Evolutionary conservation across 1,140 invertebrate species (phyloP).

Genomic region (Hyphantria cunea): DNA sequence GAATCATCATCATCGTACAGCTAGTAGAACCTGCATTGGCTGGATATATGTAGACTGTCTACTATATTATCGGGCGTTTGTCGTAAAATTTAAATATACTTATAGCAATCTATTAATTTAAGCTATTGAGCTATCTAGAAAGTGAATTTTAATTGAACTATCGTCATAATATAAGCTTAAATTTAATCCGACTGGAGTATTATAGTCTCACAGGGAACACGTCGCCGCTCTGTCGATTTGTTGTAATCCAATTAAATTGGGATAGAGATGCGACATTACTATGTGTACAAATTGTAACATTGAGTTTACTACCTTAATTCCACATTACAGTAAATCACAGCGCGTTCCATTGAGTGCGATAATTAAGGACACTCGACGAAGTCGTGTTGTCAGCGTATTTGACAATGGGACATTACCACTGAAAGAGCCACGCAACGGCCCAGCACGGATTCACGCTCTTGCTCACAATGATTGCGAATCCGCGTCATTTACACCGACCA

Average conservation of each 20-base stretch:
- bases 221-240: background rate
- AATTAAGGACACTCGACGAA: slow-evolving; percentile 45
- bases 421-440: slow-evolving; percentile 31
- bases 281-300: slow-evolving; percentile 8
- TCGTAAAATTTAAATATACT: too few species aligned
- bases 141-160: too few species aligned
- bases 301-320: too few species aligned
- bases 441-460: slow-evolving; percentile 40
- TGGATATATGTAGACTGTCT: too few species aligned
- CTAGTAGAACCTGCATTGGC: too few species aligned
- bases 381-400: slow-evolving; percentile 39
- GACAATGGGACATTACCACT: slow-evolving; percentile 36
- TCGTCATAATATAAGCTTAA: too few species aligned
- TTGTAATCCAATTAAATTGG: background rate
- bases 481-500: slow-evolving; percentile 35
- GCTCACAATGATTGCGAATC: slow-evolving; percentile 43
- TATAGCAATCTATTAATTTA: too few species aligned
- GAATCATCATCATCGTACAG: too few species aligned
- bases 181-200: too few species aligned
- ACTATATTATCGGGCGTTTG: too few species aligned
- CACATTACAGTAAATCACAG: slow-evolving; percentile 24
- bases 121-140: too few species aligned
- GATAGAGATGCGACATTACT: slow-evolving; percentile 1
- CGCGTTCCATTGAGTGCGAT: slow-evolving; percentile 27
- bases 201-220: too few species aligned